A percentile compares a stretch with the other conserved stretches of the same genome.
These are phyloP conservation scores for Tipula confusa DNA, from an alignment of 2,888 invertebrate genomes.

Conservation along the genomic window DNA sequence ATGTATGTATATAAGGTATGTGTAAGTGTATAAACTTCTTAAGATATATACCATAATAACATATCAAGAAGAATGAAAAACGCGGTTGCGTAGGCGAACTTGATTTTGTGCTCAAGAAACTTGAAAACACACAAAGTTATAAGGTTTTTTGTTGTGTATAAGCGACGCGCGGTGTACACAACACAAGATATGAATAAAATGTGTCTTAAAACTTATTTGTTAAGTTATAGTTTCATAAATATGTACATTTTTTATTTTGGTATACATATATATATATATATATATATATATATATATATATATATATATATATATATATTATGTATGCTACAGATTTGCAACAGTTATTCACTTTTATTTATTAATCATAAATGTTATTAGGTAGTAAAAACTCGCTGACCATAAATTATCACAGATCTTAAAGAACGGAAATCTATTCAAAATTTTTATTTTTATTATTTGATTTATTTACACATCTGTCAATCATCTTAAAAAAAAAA, in stretches of 20 bases:
- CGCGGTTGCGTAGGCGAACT: slow-evolving; percentile 35
- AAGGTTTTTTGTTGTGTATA: neutral
- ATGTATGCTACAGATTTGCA: neutral
- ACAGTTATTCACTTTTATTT: neutral
- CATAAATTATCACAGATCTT: neutral
- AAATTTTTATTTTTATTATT: too few relatives aligned
- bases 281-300: neutral
- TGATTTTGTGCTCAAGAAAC: slow-evolving; percentile 33
- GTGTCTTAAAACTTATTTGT: neutral
- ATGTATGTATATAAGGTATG: neutral
- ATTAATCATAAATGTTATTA: neutral
- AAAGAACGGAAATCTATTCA: slow-evolving; percentile 8
- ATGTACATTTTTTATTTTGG: neutral
- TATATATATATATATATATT: neutral
- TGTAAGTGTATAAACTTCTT: neutral
- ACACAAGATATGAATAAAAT: neutral
- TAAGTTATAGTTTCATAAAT: neutral
- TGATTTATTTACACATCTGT: neutral
- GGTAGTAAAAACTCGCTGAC: neutral
- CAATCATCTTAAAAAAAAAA: too few relatives aligned
- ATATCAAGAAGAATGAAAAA: slow-evolving; percentile 20
- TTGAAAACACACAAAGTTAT: slow-evolving; percentile 6
- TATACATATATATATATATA: neutral
- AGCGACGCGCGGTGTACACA: neutral
- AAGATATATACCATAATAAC: neutral